Evolutionary conservation across 2,113 vertebrate genomes (phyloP).

Genomic region (Xiphorhynchus elegans): DNA sequence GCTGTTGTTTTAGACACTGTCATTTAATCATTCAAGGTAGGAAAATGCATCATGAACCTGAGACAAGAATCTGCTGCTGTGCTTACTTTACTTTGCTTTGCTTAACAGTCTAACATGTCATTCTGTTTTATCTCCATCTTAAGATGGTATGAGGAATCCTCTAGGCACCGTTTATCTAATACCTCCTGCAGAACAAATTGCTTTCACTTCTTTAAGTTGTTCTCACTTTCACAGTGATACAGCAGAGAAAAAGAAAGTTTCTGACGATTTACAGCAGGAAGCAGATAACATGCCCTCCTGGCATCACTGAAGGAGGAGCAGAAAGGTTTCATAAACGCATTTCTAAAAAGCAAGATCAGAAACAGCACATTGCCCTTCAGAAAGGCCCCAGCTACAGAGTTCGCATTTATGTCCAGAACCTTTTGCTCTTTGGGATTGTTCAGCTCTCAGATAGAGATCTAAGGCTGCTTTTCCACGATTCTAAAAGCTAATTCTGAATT

Average conservation of each 20-base stretch:
- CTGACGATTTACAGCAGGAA: conserved; percentile 17
- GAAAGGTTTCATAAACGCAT: conserved; percentile 13
- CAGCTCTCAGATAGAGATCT: not conserved
- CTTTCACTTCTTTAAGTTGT: conserved; percentile 17
- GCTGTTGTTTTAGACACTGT: conserved; percentile 12
- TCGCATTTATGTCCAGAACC: not conserved
- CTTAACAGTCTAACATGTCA: not conserved
- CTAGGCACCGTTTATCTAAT: not conserved
- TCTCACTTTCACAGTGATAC: conserved; percentile 27
- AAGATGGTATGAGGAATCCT: not conserved
- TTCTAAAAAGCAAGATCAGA: not conserved
- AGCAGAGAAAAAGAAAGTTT: conserved; percentile 19
- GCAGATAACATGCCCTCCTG: not conserved
- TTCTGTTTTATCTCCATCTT: conserved; percentile 14
- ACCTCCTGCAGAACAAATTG: conserved; percentile 23
- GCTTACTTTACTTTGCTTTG: conserved; percentile 30
- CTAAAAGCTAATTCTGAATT: not conserved
- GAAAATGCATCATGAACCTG: not conserved
- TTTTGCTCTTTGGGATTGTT: not conserved
- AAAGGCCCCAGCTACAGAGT: not conserved
- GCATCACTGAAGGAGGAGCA: not conserved
- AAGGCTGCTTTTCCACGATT: not conserved
- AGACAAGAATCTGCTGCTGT: not conserved
- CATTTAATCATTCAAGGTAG: not conserved
- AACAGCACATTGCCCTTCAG: not conserved